Evolutionary conservation across 1,140 invertebrate species (phyloP).

Genomic region (Centruroides vittatus): DNA sequence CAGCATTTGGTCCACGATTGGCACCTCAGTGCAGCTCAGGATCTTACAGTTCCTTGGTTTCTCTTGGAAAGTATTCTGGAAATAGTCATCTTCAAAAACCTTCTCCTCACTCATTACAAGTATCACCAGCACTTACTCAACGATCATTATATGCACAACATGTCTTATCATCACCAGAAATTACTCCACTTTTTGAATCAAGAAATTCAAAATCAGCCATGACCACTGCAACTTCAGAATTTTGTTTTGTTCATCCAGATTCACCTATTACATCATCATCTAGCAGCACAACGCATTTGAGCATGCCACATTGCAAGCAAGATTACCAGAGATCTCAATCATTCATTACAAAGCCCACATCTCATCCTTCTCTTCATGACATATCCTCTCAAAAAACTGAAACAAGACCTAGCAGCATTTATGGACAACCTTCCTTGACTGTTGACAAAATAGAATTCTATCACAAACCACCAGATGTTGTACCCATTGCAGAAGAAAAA

Average conservation of each 20-base stretch:
- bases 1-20: slow-evolving; percentile 9
- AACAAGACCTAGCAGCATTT: slow-evolving; percentile 11
- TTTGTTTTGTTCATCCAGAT: slow-evolving; percentile 17
- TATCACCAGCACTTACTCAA: slow-evolving; percentile 16
- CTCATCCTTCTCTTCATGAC: not conserved
- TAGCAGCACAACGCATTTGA: slow-evolving; percentile 3
- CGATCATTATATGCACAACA: slow-evolving; percentile 19
- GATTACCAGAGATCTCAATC: not conserved
- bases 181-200: slow-evolving; percentile 4
- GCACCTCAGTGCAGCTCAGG: slow-evolving; percentile 13
- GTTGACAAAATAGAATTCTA: not conserved
- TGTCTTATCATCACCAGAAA: slow-evolving; percentile 15
- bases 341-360: not conserved
- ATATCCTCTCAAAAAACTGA: slow-evolving; percentile 4
- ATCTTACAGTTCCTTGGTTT: slow-evolving; percentile 14
- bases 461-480: not conserved
- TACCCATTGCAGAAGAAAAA: not conserved
- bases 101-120: slow-evolving; percentile 11
- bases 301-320: not conserved
- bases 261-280: slow-evolving; percentile 10
- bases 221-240: slow-evolving; percentile 17
- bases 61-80: slow-evolving; percentile 9
- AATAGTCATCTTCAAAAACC: slow-evolving; percentile 12
- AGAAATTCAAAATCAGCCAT: slow-evolving; percentile 7
- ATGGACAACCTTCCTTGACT: slow-evolving; percentile 9